phyloP scores from a whole-genome alignment of 2,797 vertebrate genomes.

The Acanthopagrus latus region DNA sequence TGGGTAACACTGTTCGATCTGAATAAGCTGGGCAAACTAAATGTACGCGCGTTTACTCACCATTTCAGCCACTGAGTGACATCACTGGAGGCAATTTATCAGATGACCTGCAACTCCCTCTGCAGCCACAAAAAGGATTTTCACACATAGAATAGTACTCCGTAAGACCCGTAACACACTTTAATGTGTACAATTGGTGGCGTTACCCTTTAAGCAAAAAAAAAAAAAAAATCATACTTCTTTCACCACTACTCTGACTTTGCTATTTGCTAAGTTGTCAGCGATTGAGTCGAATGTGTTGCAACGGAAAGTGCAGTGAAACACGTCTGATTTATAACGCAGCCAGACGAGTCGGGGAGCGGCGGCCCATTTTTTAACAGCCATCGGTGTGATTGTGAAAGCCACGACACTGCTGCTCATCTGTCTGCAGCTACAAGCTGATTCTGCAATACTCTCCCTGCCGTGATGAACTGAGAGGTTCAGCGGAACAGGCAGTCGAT shows the following conservation, averaged over 20 bases:
- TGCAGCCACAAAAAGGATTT: no score
- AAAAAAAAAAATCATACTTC: no score
- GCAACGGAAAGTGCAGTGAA: neutral
- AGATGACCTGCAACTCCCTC: no score
- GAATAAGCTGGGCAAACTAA: no score
- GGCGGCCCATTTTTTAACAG: neutral
- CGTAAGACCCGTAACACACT: no score
- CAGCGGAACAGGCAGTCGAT: constrained; percentile 49
- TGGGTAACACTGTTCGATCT: no score
- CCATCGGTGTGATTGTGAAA: neutral
- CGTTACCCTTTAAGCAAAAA: neutral
- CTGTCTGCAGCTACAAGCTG: constrained; percentile 28
- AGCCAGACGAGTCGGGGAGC: neutral
- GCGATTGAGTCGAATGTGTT: neutral
- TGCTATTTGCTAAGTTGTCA: no score
- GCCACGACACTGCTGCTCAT: neutral
- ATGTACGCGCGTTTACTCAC: no score
- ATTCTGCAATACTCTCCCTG: constrained; percentile 36
- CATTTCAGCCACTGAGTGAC: no score
- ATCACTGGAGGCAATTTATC: no score
- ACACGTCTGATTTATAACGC: neutral
- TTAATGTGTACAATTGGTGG: no score
- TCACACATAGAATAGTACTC: no score
- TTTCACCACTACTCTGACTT: neutral
- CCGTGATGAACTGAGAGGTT: constrained; percentile 28